Base-by-base conservation (phyloP, 2,888 invertebrate species). In the Mimachlamys varia region DNA sequence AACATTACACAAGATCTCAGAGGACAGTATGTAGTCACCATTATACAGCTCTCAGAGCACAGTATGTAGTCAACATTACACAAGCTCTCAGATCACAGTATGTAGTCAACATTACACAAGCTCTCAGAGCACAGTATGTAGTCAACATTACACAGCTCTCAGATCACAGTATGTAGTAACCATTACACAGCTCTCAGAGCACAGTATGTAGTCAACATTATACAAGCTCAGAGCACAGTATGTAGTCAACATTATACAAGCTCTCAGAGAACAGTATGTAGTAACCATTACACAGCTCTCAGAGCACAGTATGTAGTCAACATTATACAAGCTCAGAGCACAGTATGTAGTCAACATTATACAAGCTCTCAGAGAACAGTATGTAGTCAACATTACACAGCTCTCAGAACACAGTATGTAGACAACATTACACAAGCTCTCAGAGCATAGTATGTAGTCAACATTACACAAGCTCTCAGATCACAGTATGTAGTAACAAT, bases 331-430 rank as follows among this genome's bases (percentile, higher is more conserved):
- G 95, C 93, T 22, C 93, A 93, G 92, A 58, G 94, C 93, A 49
- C 95, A 95, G 95, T 95, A 90, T 92, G 95, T 94, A 17, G n/a
- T n/a, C n/a, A n/a, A n/a, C n/a, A n/a, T n/a, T n/a, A n/a, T 97
- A 88, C 94, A 95, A 90, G 95, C 93, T 22, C 93, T 95, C 3
- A 93, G 92, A 58, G 94, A 93, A 49, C 95, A 95, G 95, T 95
- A 90, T 92, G 95, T 94, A 17, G n/a, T n/a, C n/a, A n/a, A n/a
- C n/a, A n/a, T n/a, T n/a, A n/a, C n/a, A n/a, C n/a, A n/a, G n/a
- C n/a, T n/a, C n/a, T n/a, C n/a, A n/a, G n/a, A n/a, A n/a, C n/a
- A n/a, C n/a, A n/a, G n/a, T n/a, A n/a, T n/a, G n/a, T n/a, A n/a
- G n/a, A n/a, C n/a, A n/a, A n/a, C n/a, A n/a, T n/a, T n/a, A n/a